These are phyloP conservation scores for Aleadryas rufinucha DNA, from an alignment of 2,113 vertebrate species.

Conservation along the genomic window DNA sequence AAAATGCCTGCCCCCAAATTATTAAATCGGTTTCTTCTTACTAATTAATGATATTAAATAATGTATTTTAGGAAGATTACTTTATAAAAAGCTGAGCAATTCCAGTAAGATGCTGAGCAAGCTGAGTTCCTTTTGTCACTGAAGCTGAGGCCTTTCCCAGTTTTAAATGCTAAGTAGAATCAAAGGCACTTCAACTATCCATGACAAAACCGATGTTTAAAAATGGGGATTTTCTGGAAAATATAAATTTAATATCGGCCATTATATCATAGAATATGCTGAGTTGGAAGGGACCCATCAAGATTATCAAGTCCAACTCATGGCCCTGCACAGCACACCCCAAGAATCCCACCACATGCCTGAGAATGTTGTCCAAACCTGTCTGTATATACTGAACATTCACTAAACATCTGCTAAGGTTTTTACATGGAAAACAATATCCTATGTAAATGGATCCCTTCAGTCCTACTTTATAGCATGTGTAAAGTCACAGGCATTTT, in stretches of 20 bases:
- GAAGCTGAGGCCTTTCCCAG: background rate
- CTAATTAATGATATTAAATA: background rate
- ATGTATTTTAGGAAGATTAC: background rate
- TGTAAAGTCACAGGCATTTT: constrained; percentile 4
- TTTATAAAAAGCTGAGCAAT: background rate
- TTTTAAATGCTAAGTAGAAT: background rate
- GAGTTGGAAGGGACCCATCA: background rate
- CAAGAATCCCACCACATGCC: background rate
- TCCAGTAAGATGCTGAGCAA: background rate
- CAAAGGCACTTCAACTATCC: background rate
- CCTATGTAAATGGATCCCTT: constrained; percentile 10
- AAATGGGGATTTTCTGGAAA: background rate
- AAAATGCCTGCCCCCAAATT: background rate
- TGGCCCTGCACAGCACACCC: background rate
- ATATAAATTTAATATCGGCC: background rate
- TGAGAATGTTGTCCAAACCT: background rate
- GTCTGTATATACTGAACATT: background rate
- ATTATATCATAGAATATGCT: background rate
- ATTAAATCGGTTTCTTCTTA: background rate
- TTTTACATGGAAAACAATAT: constrained; percentile 4
- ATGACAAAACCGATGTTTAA: background rate
- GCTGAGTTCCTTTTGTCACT: background rate
- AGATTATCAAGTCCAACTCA: background rate
- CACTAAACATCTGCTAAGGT: background rate
- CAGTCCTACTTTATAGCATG: background rate